Evolutionary conservation across 2,797 vertebrate species (phyloP).

Genomic region (Monodelphis domestica): DNA sequence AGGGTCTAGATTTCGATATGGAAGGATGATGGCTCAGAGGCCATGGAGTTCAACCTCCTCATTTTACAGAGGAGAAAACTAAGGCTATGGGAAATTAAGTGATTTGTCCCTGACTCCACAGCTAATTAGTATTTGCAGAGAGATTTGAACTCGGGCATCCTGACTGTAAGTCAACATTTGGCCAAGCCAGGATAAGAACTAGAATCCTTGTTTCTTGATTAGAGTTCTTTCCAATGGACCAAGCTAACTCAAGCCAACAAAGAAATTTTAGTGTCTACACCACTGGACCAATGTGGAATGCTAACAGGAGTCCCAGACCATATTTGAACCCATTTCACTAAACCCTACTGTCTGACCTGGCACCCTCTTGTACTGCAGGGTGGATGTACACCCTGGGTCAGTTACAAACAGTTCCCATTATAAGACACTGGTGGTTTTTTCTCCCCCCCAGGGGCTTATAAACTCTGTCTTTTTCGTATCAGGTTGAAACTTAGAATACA

Average conservation of each 20-base stretch:
- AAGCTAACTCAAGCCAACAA: not conserved
- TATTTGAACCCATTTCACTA: constrained; percentile 8
- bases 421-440: constrained; percentile 34
- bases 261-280: not conserved
- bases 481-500: constrained; percentile 76
- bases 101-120: not conserved
- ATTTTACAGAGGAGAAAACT: not conserved
- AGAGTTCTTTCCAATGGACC: not conserved
- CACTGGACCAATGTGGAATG: not conserved
- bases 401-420: constrained; percentile 53
- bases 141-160: not conserved
- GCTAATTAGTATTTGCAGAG: not conserved
- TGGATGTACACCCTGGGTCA: not conserved
- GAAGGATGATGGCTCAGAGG: not conserved
- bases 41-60: not conserved
- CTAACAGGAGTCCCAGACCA: not conserved
- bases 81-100: not conserved
- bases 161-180: not conserved
- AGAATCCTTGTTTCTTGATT: not conserved
- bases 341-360: not conserved
- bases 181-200: not conserved
- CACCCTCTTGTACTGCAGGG: not conserved
- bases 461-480: constrained; percentile 71
- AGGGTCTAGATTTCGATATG: not conserved
- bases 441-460: constrained; percentile 15